Percentiles rank a stretch among this genome's conserved stretches.
These are phyloP conservation scores for Drosophila diplacantha DNA, from an alignment of 2,888 invertebrate genomes.

Conservation along the genomic window DNA sequence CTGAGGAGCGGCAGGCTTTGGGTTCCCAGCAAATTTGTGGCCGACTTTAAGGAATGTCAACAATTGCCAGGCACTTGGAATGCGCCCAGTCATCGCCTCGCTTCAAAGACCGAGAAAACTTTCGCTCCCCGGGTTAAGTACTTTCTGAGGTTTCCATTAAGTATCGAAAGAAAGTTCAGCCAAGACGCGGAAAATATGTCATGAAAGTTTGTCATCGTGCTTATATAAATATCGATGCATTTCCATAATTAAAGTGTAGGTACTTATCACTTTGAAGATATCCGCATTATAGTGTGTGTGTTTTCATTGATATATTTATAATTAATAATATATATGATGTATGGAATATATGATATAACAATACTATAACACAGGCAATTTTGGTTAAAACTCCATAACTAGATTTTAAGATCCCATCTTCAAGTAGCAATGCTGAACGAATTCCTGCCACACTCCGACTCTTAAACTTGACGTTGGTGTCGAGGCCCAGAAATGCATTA, in stretches of 20 bases:
- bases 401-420: slow-evolving; percentile 29
- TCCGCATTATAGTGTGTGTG: too few relatives aligned
- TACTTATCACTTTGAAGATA: slow-evolving; percentile 3
- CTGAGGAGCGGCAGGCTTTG: not conserved
- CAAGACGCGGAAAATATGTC: not conserved
- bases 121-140: slow-evolving; percentile 22
- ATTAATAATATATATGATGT: too few relatives aligned
- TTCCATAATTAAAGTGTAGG: not conserved
- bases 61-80: slow-evolving; percentile 53
- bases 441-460: slow-evolving; percentile 4
- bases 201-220: not conserved
- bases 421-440: not conserved
- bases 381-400: not conserved
- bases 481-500: slow-evolving; percentile 28
- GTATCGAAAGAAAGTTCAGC: slow-evolving; percentile 4
- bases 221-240: not conserved
- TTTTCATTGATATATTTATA: too few relatives aligned
- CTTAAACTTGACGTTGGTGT: slow-evolving; percentile 5
- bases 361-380: not conserved
- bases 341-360: too few relatives aligned
- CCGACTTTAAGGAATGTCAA: slow-evolving; percentile 59
- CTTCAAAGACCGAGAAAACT: slow-evolving; percentile 8
- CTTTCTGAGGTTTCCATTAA: slow-evolving; percentile 36
- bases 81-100: slow-evolving; percentile 22
- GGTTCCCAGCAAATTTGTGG: slow-evolving; percentile 51